Percentiles rank a stretch among this genome's conserved stretches.
Conservation (phyloP, 2,113 vertebrate genomes). For the Tylochromis polylepis region DNA sequence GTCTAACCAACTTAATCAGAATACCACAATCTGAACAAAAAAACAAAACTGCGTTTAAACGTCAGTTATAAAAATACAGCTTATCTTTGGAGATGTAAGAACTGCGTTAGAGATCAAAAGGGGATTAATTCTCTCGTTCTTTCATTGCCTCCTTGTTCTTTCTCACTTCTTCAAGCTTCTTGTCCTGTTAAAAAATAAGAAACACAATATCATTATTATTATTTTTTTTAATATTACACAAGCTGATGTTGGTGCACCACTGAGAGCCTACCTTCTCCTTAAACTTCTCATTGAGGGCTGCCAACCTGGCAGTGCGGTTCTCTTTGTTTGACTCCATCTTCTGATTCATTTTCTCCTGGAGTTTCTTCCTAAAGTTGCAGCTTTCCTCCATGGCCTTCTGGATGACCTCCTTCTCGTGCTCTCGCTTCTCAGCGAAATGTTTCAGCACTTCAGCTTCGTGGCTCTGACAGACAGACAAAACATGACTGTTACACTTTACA, state of each 20-base stretch:
- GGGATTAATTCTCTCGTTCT: conserved; percentile 70
- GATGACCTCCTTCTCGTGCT: conserved; percentile 94
- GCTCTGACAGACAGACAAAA: conserved; percentile 68
- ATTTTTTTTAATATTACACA: neutral
- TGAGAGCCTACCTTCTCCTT: conserved; percentile 82
- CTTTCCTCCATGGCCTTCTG: conserved; percentile 92
- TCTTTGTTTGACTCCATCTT: conserved; percentile 98
- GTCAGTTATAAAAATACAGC: conserved; percentile 48
- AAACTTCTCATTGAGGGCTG: conserved; percentile 90
- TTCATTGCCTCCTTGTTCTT: conserved; percentile 92
- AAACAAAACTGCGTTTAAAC: neutral
- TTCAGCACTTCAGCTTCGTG: conserved; percentile 91
- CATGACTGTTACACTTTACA: neutral
- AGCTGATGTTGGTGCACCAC: neutral
- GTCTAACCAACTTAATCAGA: conserved; percentile 15
- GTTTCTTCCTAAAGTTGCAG: conserved; percentile 94
- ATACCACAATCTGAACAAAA: conserved; percentile 65
- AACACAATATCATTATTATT: neutral
- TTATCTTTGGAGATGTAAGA: conserved; percentile 82
- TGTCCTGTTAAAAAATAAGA: conserved; percentile 76
- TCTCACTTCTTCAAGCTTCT: conserved; percentile 90
- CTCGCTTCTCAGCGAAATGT: conserved; percentile 89
- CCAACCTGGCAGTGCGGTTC: conserved; percentile 88
- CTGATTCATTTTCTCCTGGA: conserved; percentile 89
- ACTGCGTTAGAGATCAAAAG: conserved; percentile 42